Conservation (phyloP, 1,140 invertebrate species). For the Drosophila navojoa region DNA sequence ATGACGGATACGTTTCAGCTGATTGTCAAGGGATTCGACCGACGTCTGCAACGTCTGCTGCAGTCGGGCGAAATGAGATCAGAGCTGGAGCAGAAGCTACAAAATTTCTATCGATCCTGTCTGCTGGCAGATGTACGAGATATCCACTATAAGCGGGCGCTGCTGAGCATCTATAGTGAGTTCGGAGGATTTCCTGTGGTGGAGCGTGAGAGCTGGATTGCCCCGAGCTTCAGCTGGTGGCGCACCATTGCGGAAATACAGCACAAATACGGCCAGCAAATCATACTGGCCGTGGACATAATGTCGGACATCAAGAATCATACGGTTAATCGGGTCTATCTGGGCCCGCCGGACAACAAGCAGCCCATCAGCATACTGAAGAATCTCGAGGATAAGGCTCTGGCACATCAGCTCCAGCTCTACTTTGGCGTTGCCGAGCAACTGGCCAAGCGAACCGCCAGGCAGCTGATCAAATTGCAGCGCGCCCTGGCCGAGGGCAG, state of each 20-base stretch:
- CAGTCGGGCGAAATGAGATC: conserved; percentile 24
- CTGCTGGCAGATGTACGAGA: conserved; percentile 33
- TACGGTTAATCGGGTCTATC: conserved; percentile 51
- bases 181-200: conserved; percentile 54
- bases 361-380: conserved; percentile 2
- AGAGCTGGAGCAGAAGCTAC: conserved; percentile 56
- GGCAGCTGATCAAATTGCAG: conserved; percentile 38
- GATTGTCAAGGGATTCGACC: conserved; percentile 57
- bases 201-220: conserved; percentile 41
- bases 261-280: conserved; percentile 53
- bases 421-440: conserved; percentile 29
- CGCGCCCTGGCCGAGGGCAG: not conserved
- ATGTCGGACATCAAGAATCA: conserved; percentile 58
- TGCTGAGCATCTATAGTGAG: conserved; percentile 54
- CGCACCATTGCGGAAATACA: conserved; percentile 56
- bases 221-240: conserved; percentile 66
- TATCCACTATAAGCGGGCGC: conserved; percentile 45
- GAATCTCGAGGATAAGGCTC: conserved; percentile 11
- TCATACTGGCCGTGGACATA: conserved; percentile 57
- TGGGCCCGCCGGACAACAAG: conserved; percentile 35
- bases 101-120: conserved; percentile 64
- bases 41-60: conserved; percentile 43
- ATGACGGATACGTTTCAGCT: conserved; percentile 62
- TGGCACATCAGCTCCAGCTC: conserved; percentile 26
- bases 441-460: conserved; percentile 32